Conservation (phyloP, 30 jellyfish, hydroid and myxozoan genomes). For the Clytia hemisphaerica region DNA sequence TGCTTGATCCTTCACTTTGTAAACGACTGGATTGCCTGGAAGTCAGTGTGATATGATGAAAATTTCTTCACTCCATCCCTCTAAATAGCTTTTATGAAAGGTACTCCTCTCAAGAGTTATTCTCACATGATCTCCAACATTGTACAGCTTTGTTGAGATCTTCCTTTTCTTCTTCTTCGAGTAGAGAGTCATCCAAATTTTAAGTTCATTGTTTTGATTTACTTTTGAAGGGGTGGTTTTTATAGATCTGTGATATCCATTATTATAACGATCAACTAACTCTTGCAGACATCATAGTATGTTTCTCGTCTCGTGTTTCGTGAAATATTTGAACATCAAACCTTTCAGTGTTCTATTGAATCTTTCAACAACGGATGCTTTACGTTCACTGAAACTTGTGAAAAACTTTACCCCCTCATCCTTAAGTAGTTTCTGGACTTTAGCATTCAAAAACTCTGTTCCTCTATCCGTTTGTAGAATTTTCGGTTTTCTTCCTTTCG, state of each 20-base stretch:
- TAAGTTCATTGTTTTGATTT: slow-evolving; percentile 3
- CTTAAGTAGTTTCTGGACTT: slow-evolving; percentile 12
- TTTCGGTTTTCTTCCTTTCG: slow-evolving; percentile 14
- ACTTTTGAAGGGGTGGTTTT: slow-evolving; percentile 19
- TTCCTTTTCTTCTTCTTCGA: background rate
- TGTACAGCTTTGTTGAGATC: too few relatives aligned
- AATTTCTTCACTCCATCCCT: slow-evolving; percentile 46
- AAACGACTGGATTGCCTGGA: slow-evolving; percentile 20
- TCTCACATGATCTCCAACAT: slow-evolving; percentile 38
- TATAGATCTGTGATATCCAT: slow-evolving; percentile 15
- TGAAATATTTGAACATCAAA: slow-evolving; percentile 18
- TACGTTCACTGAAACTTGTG: slow-evolving; percentile 22
- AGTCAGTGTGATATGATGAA: slow-evolving; percentile 6
- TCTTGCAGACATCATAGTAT: slow-evolving; percentile 13
- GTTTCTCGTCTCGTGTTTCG: slow-evolving; percentile 18
- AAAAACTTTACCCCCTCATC: slow-evolving; percentile 2
- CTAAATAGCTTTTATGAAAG: slow-evolving; percentile 35
- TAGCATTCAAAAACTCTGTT: slow-evolving; percentile 32
- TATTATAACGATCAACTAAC: slow-evolving; percentile 17
- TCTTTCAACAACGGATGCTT: slow-evolving; percentile 27
- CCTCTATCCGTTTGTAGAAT: slow-evolving; percentile 46
- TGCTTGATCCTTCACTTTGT: slow-evolving; percentile 20
- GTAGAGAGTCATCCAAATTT: slow-evolving; percentile 20
- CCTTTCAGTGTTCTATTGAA: slow-evolving; percentile 29
- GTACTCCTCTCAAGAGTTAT: background rate